Percentiles rank a stretch among this genome's conserved stretches.
Evolutionary conservation across 2,113 vertebrate species (phyloP).

Genomic region (Collichthys lucidus): DNA sequence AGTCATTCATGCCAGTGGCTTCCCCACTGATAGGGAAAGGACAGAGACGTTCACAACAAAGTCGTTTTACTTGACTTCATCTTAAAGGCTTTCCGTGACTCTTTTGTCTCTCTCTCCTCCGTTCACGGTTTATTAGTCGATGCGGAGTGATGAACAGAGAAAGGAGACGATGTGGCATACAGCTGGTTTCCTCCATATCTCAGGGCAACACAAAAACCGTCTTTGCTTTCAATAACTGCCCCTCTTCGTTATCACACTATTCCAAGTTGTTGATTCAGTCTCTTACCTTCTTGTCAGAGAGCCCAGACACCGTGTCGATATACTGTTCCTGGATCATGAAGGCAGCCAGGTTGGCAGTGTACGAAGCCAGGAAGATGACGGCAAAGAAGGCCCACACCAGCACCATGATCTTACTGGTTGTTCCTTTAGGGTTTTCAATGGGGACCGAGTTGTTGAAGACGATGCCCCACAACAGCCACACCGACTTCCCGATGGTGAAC

Average conservation of each 20-base stretch:
- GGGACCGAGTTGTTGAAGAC: constrained; percentile 99
- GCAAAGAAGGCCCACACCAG: constrained; percentile 99
- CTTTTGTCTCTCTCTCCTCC: constrained; percentile 41
- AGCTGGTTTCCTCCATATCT: constrained; percentile 23
- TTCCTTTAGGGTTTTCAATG: constrained; percentile 97
- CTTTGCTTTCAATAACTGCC: not conserved
- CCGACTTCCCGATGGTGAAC: constrained; percentile 97
- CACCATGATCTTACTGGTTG: constrained; percentile 99
- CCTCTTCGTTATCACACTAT: not conserved
- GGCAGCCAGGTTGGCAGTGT: constrained; percentile 97
- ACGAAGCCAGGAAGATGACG: constrained; percentile 98
- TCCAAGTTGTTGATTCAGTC: constrained; percentile 9
- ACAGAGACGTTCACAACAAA: constrained; percentile 59
- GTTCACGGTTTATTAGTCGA: constrained; percentile 41
- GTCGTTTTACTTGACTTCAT: constrained; percentile 56
- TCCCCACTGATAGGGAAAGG: constrained; percentile 67
- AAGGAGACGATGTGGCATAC: constrained; percentile 5
- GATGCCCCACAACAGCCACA: constrained; percentile 98
- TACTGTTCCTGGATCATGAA: constrained; percentile 99
- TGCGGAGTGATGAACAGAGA: constrained; percentile 24
- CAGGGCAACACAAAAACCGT: constrained; percentile 27
- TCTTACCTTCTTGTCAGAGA: constrained; percentile 97
- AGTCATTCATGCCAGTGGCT: constrained; percentile 58
- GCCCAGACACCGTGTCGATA: constrained; percentile 96
- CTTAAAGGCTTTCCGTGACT: constrained; percentile 26